These are phyloP conservation scores for Brachionichthys hirsutus DNA, from an alignment of 2,113 vertebrate species.

Conservation along the genomic window DNA sequence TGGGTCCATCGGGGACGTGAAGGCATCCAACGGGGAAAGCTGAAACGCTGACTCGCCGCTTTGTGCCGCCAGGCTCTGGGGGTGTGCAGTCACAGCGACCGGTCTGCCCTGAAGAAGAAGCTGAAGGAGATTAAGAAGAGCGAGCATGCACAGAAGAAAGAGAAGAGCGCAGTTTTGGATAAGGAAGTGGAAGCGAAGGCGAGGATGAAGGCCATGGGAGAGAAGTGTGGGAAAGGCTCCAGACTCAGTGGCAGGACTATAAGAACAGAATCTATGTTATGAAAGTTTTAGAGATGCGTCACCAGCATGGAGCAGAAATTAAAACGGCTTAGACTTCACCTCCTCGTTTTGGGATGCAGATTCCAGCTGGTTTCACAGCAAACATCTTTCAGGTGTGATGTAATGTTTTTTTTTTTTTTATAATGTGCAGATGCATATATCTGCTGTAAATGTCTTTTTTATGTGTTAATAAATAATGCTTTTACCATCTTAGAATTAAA, in stretches of 20 bases:
- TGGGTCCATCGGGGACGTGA: not conserved
- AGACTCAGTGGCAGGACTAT: constrained; percentile 27
- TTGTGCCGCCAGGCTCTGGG: constrained; percentile 75
- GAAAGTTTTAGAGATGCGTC: constrained; percentile 13
- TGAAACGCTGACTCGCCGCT: not conserved
- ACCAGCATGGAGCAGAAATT: constrained; percentile 40
- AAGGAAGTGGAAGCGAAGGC: constrained; percentile 21
- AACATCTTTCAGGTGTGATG: constrained; percentile 1
- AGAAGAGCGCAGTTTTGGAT: constrained; percentile 26
- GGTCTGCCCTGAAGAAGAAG: constrained; percentile 64
- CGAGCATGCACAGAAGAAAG: constrained; percentile 51
- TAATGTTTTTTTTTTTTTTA: constrained; percentile 28
- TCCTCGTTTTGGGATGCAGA: no score
- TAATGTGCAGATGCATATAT: constrained; percentile 32
- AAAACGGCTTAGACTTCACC: no score
- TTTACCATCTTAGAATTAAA: constrained; percentile 22
- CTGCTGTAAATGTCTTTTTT: constrained; percentile 59
- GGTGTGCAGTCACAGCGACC: constrained; percentile 79
- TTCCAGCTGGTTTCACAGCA: no score
- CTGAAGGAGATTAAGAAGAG: constrained; percentile 73
- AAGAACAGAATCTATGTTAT: constrained; percentile 65
- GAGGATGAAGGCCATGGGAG: constrained; percentile 9
- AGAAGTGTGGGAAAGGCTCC: constrained; percentile 15
- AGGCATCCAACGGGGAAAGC: no score
- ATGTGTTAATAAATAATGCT: constrained; percentile 67